Percentiles rank a stretch among this genome's conserved stretches.
phyloP scores from a whole-genome alignment of 2,797 vertebrate species.

The Corythornis leucogaster region DNA sequence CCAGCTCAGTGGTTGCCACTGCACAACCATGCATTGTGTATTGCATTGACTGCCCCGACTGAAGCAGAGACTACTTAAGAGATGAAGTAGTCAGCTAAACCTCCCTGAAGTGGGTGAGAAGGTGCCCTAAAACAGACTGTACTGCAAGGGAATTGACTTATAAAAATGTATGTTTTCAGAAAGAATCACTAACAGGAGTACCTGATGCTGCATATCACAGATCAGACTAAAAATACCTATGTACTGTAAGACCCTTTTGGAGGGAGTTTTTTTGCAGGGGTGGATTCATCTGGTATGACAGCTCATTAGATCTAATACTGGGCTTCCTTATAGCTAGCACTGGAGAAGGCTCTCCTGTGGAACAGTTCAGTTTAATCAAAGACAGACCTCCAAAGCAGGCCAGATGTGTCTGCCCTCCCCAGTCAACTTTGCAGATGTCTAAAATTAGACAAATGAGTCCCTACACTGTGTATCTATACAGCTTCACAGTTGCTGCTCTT shows the following conservation, averaged over 20 bases:
- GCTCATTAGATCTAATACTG: conserved; percentile 22
- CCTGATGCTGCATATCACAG: not conserved
- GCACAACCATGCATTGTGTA: not conserved
- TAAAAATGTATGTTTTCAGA: not conserved
- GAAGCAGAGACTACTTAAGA: not conserved
- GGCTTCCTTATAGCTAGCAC: not conserved
- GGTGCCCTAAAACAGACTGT: not conserved
- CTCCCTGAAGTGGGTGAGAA: not conserved
- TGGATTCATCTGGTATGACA: conserved; percentile 2
- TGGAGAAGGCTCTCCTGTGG: not conserved
- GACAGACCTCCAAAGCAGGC: not conserved
- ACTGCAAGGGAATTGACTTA: not conserved
- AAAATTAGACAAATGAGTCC: conserved; percentile 8
- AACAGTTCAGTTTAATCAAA: conserved; percentile 38
- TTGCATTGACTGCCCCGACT: not conserved
- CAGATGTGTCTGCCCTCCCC: conserved; percentile 45
- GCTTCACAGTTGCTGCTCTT: not conserved
- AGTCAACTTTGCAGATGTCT: not conserved
- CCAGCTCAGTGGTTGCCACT: not conserved
- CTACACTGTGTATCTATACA: not conserved
- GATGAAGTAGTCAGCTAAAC: not conserved
- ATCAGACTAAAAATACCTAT: not conserved
- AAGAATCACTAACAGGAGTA: not conserved
- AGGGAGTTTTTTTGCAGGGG: not conserved
- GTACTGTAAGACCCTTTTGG: not conserved